Base-by-base conservation (phyloP, 2,113 vertebrate species). In the Tetraodon nigroviridis region DNA sequence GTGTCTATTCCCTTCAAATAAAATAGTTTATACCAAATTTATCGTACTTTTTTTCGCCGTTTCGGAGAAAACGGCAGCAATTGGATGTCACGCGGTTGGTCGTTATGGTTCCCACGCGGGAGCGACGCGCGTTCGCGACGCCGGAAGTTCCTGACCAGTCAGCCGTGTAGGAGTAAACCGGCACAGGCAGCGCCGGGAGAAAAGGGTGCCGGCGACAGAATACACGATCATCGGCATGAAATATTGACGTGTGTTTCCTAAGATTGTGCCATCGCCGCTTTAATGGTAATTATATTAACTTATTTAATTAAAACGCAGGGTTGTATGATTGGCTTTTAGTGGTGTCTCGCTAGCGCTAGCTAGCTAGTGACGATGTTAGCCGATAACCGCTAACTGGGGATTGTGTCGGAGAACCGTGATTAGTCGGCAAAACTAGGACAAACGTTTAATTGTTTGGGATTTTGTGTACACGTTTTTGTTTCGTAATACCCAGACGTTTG, bases 121-220 rank as follows among this genome's bases (percentile, higher is more conserved):
- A 54, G 45, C 47, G 1, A 17, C 53, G 65, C 71, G 69, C 77
- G 70, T 24, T 1, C 64, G 41, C 68, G 0, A 16, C 53, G 71
- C 79, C 85, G 83, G 85, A 85, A 87, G 75, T 76, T 1, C 7
- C 56, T 27, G 29, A 8, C 10, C 21, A 61, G 41, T 37, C 54
- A 8, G 55, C 2, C 69, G 76, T 76, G 21, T 67, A 46, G 73
- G 73, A 72, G 53, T 16, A 50, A 75, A 73, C 80, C 85, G 84
- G 84, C 60, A 70, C n/a, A 71, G 52, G 52, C 67, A 7, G 16
- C 0, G 73, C 63, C 57, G 73, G 71, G 72, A 60, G 56, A 48
- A 56, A 56, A 56, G 52, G 55, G 62, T 54, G 54, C 62, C 68
- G 48, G 62, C 61, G 18, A 42, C 21, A 47, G 40, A 47, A 45